These are phyloP conservation scores for Oryctes rhinoceros DNA, from an alignment of 1,140 invertebrate species.

Conservation along the genomic window DNA sequence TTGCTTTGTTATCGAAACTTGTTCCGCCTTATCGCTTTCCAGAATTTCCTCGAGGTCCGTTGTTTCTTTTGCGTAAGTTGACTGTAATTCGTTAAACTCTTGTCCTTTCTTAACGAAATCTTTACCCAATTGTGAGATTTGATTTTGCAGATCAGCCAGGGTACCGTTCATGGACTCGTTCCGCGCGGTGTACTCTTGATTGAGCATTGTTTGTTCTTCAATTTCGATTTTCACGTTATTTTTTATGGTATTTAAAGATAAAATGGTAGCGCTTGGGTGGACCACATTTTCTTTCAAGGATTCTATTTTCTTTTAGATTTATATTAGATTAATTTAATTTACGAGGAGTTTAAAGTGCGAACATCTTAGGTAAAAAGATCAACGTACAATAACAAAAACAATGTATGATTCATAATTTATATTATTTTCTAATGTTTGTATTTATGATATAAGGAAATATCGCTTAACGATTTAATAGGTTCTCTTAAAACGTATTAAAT, in stretches of 20 bases:
- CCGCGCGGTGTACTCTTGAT: not conserved
- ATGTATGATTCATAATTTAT: too few relatives aligned
- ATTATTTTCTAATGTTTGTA: too few relatives aligned
- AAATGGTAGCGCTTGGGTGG: not conserved
- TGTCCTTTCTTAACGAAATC: not conserved
- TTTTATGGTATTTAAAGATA: not conserved
- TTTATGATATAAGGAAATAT: too few relatives aligned
- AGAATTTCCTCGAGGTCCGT: not conserved
- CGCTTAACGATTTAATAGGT: too few relatives aligned
- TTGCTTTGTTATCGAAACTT: not conserved
- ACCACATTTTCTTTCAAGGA: not conserved
- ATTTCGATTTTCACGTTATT: not conserved
- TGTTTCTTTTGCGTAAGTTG: not conserved
- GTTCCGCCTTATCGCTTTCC: not conserved
- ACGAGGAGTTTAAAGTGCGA: too few relatives aligned
- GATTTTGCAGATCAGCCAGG: not conserved
- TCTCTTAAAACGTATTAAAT: too few relatives aligned
- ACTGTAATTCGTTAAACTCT: not conserved
- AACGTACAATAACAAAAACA: too few relatives aligned
- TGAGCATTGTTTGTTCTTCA: not conserved
- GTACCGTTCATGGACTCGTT: not conserved
- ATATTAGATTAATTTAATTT: too few relatives aligned
- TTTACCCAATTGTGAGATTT: not conserved
- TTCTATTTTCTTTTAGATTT: not conserved
- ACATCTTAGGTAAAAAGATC: too few relatives aligned